Base-by-base conservation (phyloP, 2,797 vertebrate species). In the Tapirus indicus region DNA sequence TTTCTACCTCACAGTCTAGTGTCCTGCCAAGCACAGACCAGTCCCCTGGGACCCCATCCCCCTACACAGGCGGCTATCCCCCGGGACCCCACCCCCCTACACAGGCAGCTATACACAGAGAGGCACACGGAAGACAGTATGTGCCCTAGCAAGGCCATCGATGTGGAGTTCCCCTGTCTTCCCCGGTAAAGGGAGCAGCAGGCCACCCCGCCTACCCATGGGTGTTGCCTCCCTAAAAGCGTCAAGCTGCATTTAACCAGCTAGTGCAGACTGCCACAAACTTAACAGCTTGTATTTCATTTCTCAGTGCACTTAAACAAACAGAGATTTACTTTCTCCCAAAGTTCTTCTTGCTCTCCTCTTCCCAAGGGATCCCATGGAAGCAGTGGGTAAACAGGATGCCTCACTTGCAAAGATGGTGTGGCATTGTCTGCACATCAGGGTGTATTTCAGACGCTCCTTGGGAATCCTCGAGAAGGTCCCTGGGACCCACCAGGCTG, bases 181-280 rank as follows among this genome's bases (percentile, higher is more conserved):
- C 62, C 77, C 38, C 35, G 86, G 35, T 60, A 23, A 35, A 56
- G 21, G 69, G 85, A 69, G 89, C 0, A 66, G 1, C n/a, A 75
- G 44, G 49, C 9, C 54, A 23, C 66, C 71, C 7, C 84, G 27
- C 38, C 75, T 88, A 93, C 44, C 88, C 44, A 38, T 49, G 93
- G 91, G 94, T 95, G 41, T 92, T 97, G 88, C 52, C 95, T 95
- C 64, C 12, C 35, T 35, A 75, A 96, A 94, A 89, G 35, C 47
- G 74, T 56, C 79, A 93, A 75, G 71, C 58, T 85, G 52, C 88
- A 5, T 83, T 97, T 93, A 92, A 91, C 86, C 96, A 98, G 96
- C 92, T 96, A 94, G 95, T 32, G 16, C 29, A 88, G 72, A 62
- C 62, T 83, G 64, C 17, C 62, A 84, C 56, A 89, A 92, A 87